Conservation (phyloP, 30 jellyfish, hydroid and myxozoan species). For the Aurelia aurita region DNA sequence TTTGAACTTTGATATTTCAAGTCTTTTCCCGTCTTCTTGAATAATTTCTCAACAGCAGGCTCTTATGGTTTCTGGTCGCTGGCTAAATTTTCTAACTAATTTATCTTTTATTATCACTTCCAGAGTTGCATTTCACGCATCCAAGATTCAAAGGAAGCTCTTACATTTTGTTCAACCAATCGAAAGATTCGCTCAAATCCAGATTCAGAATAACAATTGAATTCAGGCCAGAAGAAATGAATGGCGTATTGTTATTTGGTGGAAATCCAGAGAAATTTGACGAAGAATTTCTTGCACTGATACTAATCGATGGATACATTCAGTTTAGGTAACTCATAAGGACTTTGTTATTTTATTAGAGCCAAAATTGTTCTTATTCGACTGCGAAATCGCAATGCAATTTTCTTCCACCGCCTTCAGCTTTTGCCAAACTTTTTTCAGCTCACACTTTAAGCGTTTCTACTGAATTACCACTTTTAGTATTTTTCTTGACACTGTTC, state of each 20-base stretch:
- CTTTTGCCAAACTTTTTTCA: too few species aligned
- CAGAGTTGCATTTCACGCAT: conserved; percentile 52
- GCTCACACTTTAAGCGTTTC: too few species aligned
- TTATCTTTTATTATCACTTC: not conserved
- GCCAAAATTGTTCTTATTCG: too few species aligned
- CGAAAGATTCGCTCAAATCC: not conserved
- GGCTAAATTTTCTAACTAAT: too few species aligned
- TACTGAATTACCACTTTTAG: too few species aligned
- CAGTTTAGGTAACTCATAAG: conserved; percentile 43
- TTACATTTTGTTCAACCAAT: conserved; percentile 15
- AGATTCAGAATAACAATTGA: conserved; percentile 35
- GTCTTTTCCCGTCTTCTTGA: too few species aligned
- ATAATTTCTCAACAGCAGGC: too few species aligned
- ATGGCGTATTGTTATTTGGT: conserved; percentile 52
- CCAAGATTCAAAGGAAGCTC: conserved; percentile 65
- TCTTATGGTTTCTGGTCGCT: too few species aligned
- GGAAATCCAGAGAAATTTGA: conserved; percentile 4
- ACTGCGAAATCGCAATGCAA: too few species aligned
- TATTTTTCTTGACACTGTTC: too few species aligned
- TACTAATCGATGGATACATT: conserved; percentile 56
- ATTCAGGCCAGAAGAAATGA: conserved; percentile 38
- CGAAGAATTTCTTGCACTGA: conserved; percentile 50
- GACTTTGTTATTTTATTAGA: not conserved
- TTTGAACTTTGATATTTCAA: too few species aligned
- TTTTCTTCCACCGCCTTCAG: too few species aligned